These are phyloP conservation scores for Nestor notabilis DNA, from an alignment of 2,113 vertebrate species.

Conservation along the genomic window DNA sequence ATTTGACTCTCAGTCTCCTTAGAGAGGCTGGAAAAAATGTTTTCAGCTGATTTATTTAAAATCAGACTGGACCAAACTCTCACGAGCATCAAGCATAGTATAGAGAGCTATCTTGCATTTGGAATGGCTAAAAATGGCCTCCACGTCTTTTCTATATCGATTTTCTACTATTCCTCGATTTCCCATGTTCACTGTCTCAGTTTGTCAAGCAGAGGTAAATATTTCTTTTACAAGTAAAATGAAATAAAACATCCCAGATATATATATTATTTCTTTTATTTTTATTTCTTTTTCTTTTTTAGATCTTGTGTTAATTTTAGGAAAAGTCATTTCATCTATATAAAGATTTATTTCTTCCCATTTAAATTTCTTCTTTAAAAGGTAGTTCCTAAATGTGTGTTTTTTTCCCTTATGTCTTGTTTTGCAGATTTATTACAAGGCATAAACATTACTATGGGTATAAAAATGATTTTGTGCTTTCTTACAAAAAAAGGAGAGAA, in stretches of 20 bases:
- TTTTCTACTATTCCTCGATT: background rate
- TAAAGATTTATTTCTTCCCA: background rate
- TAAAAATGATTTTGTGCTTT: background rate
- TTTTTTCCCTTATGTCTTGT: background rate
- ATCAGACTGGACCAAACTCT: background rate
- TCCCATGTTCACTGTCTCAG: background rate
- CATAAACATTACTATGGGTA: background rate
- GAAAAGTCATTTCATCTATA: background rate
- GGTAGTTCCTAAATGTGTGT: background rate
- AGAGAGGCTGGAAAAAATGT: background rate
- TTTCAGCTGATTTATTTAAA: background rate
- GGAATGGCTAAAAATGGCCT: background rate
- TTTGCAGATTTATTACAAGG: background rate
- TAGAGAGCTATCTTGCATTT: background rate
- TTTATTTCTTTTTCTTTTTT: too few relatives aligned
- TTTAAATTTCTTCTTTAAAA: background rate
- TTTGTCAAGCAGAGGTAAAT: background rate
- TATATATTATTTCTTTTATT: rapidly evolving
- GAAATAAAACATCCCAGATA: background rate
- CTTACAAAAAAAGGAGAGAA: background rate
- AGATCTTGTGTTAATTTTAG: background rate
- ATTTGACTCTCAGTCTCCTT: background rate
- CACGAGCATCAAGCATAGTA: background rate
- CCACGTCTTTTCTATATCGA: background rate
- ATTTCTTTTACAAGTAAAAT: background rate